Base-by-base conservation (phyloP, 2,113 vertebrate species). In the Pluvialis apricaria region DNA sequence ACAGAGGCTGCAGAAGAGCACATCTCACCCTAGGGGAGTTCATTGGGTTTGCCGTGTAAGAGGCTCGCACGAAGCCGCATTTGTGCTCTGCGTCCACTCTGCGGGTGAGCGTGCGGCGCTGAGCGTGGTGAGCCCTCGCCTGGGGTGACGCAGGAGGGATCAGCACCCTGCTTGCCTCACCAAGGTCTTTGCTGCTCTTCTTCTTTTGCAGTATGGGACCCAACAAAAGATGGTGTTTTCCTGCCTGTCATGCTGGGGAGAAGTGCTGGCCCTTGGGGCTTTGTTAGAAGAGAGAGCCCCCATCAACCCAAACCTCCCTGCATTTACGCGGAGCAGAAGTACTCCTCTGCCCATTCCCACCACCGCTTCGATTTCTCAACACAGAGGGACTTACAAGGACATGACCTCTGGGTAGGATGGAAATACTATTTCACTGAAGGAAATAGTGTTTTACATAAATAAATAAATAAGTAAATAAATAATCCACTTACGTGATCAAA, bases 401-500 rank as follows among this genome's bases (percentile, higher is more conserved):
- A 8, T 15, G 36, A 34, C 26, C 19, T 49, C 77, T 16, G 32
- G 42, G 15, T 21, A 69, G 36, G 49, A 9, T 10, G 10, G 25
- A 44, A 61, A 15, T 3, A 49, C 13, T 9, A 29, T 68, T 91
- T 83, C 47, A 10, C 76, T n/a, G 10, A 38, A 42, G 49, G 49
- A 44, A 61, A 17, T 3, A 54, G 16, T 9, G 29, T 64, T 91
- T 83, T 52, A 11, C 76, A 32, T 13, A 38, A 45, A 42, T 7
- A 58, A 66, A 52, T 19, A 36, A 77, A 77, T 24, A 44, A 84
- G 57, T 29, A 52, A 16, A 14, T 5, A 71, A 69, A 49, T 12
- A 17, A 49, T 60, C 24, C 60, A 97, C 97, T 97, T 96, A 97
- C 97, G 4, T 79, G 92, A 89, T 26, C 85, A 96, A 73, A 45